Evolutionary conservation across 1,140 invertebrate genomes (phyloP).

Genomic region (Saxidomus purpurata): DNA sequence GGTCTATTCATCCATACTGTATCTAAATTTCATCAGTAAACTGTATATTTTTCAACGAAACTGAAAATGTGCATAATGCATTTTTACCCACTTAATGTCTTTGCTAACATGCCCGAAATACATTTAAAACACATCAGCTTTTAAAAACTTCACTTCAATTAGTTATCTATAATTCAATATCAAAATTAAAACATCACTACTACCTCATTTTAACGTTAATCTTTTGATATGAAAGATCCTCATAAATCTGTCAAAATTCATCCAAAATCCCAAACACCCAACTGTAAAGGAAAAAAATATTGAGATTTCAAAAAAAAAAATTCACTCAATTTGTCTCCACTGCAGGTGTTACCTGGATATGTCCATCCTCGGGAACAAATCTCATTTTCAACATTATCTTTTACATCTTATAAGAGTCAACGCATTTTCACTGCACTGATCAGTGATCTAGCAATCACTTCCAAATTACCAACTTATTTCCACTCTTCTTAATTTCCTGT

Average conservation of each 20-base stretch:
- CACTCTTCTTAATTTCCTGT: too few relatives aligned
- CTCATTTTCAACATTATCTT: too few relatives aligned
- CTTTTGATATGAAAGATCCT: not conserved
- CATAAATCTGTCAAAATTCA: constrained; percentile 2
- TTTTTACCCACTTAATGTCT: not conserved
- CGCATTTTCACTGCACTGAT: too few relatives aligned
- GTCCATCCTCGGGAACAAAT: too few relatives aligned
- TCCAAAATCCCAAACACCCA: not conserved
- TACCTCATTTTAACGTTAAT: not conserved
- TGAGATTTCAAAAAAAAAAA: too few relatives aligned
- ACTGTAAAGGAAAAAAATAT: too few relatives aligned
- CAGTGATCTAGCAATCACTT: too few relatives aligned
- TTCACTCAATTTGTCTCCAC: too few relatives aligned
- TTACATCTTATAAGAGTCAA: too few relatives aligned
- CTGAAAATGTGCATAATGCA: not conserved
- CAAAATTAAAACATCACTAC: not conserved
- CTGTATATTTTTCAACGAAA: not conserved
- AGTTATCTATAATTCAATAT: constrained; percentile 2
- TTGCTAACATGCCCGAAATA: not conserved
- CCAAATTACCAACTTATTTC: too few relatives aligned
- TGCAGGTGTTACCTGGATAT: too few relatives aligned
- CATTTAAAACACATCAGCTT: constrained; percentile 20
- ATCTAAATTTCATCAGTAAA: not conserved
- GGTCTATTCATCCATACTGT: not conserved
- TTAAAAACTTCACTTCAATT: not conserved